Base-by-base conservation (phyloP, 2,113 vertebrate genomes). In the Chlorodrepanis virens region DNA sequence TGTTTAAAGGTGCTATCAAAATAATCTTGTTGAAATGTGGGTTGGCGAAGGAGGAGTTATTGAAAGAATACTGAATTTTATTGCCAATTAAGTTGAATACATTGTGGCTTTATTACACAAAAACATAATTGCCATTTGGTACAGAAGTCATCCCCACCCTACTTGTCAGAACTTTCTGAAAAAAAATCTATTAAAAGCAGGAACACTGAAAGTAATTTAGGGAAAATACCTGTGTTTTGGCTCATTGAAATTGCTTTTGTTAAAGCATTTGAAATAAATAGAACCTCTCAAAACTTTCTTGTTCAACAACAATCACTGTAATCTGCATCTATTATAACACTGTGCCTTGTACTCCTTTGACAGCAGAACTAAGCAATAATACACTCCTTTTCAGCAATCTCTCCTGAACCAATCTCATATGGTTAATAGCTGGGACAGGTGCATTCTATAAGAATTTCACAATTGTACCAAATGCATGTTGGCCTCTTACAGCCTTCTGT, bases 191-290 rank as follows among this genome's bases (percentile, higher is more conserved):
- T 90, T 96, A 76, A 64, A 77, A 67, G 69, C 44, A 95, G 69
- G n/a, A 93, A 78, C 74, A 94, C 3, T 4, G 69, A 95, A 81
- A 80, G n/a, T 31, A 94, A 80, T 94, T 87, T 92, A 44, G 63
- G 63, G 50, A 68, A 89, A 96, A 93, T 87, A 78, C 54, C 81
- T 68, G 12, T 92, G 28, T 53, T 97, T 94, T 76, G 54, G 4
- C 29, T 88, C 49, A 67, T 93, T 88, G 71, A 93, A 71, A 89
- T 47, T 79, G 64, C 56, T 77, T 70, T 76, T 97, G 44, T 84
- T 89, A 96, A 63, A 84, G 52, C 68, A 92, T 90, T 95, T 90
- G 45, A 78, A 93, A 74, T 77, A 90, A 80, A 93, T 24, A 83
- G 35, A 57, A 49, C 76, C 45, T 90, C 50, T 95, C 49, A 76